Evolutionary conservation across 2,113 vertebrate genomes (phyloP).

Genomic region (Oreochromis niloticus): DNA sequence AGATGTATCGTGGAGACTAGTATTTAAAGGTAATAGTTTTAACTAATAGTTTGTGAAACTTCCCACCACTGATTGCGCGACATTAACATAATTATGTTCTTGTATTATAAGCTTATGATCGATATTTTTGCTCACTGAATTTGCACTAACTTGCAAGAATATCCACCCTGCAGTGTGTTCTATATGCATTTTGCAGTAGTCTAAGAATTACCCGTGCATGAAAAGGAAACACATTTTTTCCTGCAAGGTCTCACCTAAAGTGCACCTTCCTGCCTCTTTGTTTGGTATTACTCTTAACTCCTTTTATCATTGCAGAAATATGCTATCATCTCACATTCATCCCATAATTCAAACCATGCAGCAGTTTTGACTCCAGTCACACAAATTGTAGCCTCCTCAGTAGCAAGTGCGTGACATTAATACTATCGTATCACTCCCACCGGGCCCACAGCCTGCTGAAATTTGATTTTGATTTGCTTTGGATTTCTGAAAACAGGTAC

Average conservation of each 20-base stretch:
- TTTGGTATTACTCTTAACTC: neutral
- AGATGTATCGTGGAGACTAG: neutral
- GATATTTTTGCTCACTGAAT: neutral
- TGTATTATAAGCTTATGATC: neutral
- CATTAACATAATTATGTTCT: neutral
- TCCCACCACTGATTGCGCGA: no score
- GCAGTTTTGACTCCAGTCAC: neutral
- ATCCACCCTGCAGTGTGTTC: neutral
- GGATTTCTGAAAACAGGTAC: constrained; percentile 28
- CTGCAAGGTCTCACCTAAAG: neutral
- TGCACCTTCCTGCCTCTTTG: neutral
- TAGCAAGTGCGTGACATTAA: neutral
- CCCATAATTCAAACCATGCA: neutral
- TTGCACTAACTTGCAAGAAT: neutral
- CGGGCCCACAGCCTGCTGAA: neutral
- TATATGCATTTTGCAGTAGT: neutral
- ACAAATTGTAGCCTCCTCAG: neutral
- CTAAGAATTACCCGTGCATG: neutral
- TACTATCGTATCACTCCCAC: neutral
- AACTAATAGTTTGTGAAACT: neutral
- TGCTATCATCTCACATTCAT: neutral
- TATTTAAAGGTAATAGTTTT: neutral
- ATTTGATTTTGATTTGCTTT: constrained; percentile 4
- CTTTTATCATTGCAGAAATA: neutral
- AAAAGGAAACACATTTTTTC: neutral